These are phyloP conservation scores for Phalloptychus januarius DNA, from an alignment of 2,797 vertebrate genomes.

Conservation along the genomic window DNA sequence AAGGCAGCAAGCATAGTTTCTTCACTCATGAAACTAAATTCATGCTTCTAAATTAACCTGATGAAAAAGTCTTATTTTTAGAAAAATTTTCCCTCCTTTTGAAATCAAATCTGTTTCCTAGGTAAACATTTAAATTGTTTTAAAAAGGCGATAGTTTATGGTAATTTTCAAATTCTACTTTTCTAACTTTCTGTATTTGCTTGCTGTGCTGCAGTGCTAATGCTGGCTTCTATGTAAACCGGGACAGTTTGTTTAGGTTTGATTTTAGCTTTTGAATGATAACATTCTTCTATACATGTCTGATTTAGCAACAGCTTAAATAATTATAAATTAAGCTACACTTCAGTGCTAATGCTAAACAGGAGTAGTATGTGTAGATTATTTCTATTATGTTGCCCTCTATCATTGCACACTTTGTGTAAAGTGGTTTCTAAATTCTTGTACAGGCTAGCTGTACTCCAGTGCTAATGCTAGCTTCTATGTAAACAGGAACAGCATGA, in stretches of 20 bases:
- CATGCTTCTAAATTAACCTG: neutral
- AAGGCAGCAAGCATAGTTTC: neutral
- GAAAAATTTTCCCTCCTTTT: neutral
- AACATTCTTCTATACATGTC: neutral
- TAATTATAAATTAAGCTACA: neutral
- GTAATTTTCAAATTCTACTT: neutral
- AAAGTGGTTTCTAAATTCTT: neutral
- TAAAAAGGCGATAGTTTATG: neutral
- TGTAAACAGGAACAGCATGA: neutral
- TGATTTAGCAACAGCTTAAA: neutral
- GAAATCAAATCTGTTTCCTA: neutral
- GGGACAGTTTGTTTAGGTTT: neutral
- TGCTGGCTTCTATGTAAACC: neutral
- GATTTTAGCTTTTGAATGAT: neutral
- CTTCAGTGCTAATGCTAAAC: neutral
- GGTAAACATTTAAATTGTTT: neutral
- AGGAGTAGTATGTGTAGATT: neutral
- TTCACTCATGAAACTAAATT: neutral
- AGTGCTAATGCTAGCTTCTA: neutral
- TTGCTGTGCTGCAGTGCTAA: neutral
- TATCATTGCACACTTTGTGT: neutral
- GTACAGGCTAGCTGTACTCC: neutral
- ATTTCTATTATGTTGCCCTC: neutral
- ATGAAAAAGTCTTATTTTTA: neutral
- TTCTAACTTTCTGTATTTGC: neutral